Conservation (phyloP, 2,888 invertebrate species). For the Hybos culiciformis region DNA sequence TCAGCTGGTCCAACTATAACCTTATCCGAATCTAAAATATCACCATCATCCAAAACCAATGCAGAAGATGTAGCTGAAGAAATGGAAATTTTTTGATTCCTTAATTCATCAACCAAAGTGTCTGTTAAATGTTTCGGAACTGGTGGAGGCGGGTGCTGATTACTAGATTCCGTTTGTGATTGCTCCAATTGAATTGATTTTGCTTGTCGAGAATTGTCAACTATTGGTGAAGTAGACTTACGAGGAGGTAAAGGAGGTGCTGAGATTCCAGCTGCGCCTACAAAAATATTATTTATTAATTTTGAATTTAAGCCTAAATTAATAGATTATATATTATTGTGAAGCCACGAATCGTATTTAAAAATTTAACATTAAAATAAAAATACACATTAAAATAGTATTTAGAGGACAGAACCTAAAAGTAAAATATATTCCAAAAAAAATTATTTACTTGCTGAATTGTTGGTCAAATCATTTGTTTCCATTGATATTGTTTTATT, state of each 20-base stretch:
- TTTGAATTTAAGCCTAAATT: no score
- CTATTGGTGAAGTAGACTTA: conserved; percentile 38
- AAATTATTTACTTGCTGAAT: no score
- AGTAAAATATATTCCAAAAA: no score
- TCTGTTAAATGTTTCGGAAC: conserved; percentile 32
- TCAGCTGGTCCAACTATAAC: conserved; percentile 53
- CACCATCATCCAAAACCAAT: neutral
- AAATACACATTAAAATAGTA: neutral
- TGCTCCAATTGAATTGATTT: conserved; percentile 17
- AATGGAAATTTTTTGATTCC: conserved; percentile 19
- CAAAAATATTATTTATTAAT: no score
- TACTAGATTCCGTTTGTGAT: conserved; percentile 7
- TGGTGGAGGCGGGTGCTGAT: conserved; percentile 31
- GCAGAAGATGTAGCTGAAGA: neutral
- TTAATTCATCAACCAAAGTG: conserved; percentile 28
- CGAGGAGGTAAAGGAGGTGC: conserved; percentile 44
- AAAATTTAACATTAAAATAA: no score
- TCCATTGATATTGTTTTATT: conserved; percentile 21
- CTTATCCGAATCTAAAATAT: conserved; percentile 17
- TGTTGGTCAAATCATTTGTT: no score
- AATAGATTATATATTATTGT: no score
- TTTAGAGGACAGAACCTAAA: no score
- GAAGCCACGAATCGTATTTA: no score
- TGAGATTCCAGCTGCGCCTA: conserved; percentile 18
- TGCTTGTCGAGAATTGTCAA: conserved; percentile 24